Conservation (phyloP, 2,888 invertebrate species). For the Hybos culiciformis region DNA sequence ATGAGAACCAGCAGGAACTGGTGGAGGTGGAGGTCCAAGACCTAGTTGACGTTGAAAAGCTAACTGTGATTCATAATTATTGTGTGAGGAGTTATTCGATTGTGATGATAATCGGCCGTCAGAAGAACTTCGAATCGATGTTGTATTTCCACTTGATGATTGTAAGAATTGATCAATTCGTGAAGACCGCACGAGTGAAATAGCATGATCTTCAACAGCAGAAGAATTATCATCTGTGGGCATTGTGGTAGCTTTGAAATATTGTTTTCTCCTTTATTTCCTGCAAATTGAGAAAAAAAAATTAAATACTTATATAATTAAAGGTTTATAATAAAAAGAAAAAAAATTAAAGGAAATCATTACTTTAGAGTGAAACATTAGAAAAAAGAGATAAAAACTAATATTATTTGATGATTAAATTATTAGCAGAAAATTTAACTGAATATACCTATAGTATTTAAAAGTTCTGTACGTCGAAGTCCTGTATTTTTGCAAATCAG, state of each 20-base stretch:
- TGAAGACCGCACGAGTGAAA: slow-evolving; percentile 34
- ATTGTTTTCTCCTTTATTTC: too few relatives aligned
- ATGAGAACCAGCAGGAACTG: slow-evolving; percentile 28
- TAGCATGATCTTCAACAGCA: slow-evolving; percentile 24
- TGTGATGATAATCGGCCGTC: slow-evolving; percentile 34
- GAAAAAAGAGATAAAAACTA: too few relatives aligned
- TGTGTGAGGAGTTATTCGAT: slow-evolving; percentile 28
- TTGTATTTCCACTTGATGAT: slow-evolving; percentile 32
- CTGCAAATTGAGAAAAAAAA: neutral
- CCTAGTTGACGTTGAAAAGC: slow-evolving; percentile 53
- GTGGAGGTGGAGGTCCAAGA: slow-evolving; percentile 24
- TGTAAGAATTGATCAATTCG: slow-evolving; percentile 48
- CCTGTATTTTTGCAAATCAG: too few relatives aligned
- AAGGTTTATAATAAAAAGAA: neutral
- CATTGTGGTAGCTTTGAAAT: too few relatives aligned
- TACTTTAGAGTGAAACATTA: too few relatives aligned
- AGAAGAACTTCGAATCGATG: slow-evolving; percentile 29
- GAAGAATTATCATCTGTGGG: slow-evolving; percentile 26
- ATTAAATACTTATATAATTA: neutral
- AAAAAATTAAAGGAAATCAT: too few relatives aligned
- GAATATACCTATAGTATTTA: too few relatives aligned
- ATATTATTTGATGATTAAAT: too few relatives aligned
- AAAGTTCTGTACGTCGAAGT: too few relatives aligned
- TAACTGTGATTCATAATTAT: slow-evolving; percentile 49
- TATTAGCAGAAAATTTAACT: too few relatives aligned